phyloP scores from a whole-genome alignment of 2,888 invertebrate genomes.

The Parnassius orleans region DNA sequence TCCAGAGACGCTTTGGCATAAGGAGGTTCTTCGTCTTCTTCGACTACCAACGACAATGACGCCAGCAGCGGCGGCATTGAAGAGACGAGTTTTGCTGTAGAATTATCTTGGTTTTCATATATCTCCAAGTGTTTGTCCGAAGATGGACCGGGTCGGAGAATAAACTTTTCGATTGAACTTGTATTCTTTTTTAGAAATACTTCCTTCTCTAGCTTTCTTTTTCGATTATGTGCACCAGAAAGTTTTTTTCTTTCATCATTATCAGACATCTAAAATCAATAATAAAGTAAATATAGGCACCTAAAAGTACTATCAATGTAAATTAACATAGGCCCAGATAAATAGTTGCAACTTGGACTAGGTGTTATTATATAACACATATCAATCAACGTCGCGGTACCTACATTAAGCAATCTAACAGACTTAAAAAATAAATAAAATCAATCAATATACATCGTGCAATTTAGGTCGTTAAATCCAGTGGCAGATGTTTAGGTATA shows the following conservation, averaged over 20 bases:
- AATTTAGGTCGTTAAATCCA: no score
- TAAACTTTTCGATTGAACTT: background rate
- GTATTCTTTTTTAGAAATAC: background rate
- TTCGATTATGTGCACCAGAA: background rate
- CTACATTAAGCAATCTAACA: background rate
- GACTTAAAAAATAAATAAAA: no score
- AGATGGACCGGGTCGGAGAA: background rate
- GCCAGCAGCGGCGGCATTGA: no score
- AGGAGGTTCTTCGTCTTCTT: no score
- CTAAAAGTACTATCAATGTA: background rate
- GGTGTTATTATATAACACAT: background rate
- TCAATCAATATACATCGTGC: no score
- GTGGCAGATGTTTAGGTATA: no score
- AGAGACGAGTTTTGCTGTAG: background rate
- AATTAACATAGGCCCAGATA: background rate
- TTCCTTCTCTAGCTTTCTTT: background rate
- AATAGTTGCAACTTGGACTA: background rate
- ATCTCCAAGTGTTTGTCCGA: background rate
- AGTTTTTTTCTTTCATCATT: no score
- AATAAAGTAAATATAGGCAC: background rate
- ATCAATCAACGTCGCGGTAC: background rate
- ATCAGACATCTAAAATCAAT: no score
- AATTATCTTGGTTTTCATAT: background rate
- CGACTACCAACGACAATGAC: no score
- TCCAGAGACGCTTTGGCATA: no score